A percentile compares a stretch with the other conserved stretches of the same genome.
These are phyloP conservation scores for Platyrinchus mystaceus DNA, from an alignment of 2,797 vertebrate genomes.

Conservation along the genomic window DNA sequence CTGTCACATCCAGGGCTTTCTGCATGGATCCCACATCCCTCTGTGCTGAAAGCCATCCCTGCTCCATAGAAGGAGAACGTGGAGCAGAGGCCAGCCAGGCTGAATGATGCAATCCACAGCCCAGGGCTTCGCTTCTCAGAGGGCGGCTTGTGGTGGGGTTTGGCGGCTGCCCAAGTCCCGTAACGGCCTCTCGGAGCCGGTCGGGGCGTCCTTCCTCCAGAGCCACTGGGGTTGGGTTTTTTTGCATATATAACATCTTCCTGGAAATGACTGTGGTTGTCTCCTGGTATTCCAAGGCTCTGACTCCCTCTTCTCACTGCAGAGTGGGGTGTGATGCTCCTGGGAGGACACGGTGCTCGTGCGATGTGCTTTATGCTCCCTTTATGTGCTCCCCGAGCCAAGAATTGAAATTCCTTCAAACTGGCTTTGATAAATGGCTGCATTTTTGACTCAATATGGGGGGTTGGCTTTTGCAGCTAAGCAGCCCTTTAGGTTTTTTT, in stretches of 20 bases:
- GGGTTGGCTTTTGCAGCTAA: slow-evolving; percentile 9
- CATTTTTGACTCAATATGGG: slow-evolving; percentile 1
- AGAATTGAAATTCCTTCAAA: neutral
- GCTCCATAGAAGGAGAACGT: neutral
- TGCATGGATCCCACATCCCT: neutral
- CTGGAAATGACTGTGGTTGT: neutral
- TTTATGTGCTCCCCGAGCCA: neutral
- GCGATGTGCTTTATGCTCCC: neutral
- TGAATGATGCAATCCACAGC: neutral
- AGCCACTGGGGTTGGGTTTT: neutral
- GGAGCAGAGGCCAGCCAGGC: neutral
- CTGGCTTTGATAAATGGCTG: slow-evolving; percentile 4
- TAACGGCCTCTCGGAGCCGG: neutral
- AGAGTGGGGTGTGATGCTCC: rapidly evolving
- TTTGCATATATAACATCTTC: neutral
- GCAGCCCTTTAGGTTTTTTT: neutral
- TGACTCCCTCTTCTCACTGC: neutral
- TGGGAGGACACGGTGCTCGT: rapidly evolving
- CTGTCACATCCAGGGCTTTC: neutral
- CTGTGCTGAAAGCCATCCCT: neutral
- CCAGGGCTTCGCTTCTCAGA: neutral
- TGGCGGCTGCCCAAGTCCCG: slow-evolving; percentile 13
- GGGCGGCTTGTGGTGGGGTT: neutral
- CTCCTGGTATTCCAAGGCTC: neutral
- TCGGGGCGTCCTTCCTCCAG: neutral